These are phyloP conservation scores for Marasmarcha lunaedactyla DNA, from an alignment of 2,888 invertebrate genomes.

Conservation along the genomic window DNA sequence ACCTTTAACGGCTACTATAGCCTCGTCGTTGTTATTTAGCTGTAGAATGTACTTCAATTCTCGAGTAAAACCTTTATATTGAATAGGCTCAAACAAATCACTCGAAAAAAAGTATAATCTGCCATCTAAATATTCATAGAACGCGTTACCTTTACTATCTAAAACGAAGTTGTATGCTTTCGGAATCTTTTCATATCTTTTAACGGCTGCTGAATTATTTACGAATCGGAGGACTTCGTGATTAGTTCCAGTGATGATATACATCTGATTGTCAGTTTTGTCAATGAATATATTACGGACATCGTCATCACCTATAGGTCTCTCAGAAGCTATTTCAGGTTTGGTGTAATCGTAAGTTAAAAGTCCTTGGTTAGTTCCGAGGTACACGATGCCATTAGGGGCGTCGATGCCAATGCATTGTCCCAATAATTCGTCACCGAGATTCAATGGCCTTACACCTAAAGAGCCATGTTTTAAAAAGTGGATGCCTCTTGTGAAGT, in stretches of 20 bases:
- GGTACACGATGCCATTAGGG: constrained; percentile 35
- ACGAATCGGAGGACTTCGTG: constrained; percentile 50
- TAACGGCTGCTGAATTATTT: constrained; percentile 52
- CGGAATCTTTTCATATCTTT: constrained; percentile 46
- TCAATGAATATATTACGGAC: constrained; percentile 50
- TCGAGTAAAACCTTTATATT: constrained; percentile 54
- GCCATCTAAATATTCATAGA: constrained; percentile 54
- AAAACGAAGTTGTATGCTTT: constrained; percentile 53
- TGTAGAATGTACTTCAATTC: constrained; percentile 51
- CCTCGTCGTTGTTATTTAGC: constrained; percentile 47
- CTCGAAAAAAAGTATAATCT: constrained; percentile 47
- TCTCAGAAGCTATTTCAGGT: constrained; percentile 42
- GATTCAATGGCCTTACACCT: constrained; percentile 43
- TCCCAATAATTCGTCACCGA: constrained; percentile 44
- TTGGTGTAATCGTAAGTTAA: constrained; percentile 45
- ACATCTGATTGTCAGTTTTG: constrained; percentile 47
- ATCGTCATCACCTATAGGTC: constrained; percentile 60
- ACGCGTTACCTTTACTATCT: constrained; percentile 45
- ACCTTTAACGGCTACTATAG: constrained; percentile 51
- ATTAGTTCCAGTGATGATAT: constrained; percentile 44
- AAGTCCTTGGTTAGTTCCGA: constrained; percentile 56
- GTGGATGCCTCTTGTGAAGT: constrained; percentile 56
- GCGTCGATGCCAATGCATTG: constrained; percentile 50
- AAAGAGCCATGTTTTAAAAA: constrained; percentile 47
- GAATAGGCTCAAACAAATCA: constrained; percentile 49